These are phyloP conservation scores for Nebria brevicollis DNA, from an alignment of 2,888 invertebrate genomes.

Conservation along the genomic window DNA sequence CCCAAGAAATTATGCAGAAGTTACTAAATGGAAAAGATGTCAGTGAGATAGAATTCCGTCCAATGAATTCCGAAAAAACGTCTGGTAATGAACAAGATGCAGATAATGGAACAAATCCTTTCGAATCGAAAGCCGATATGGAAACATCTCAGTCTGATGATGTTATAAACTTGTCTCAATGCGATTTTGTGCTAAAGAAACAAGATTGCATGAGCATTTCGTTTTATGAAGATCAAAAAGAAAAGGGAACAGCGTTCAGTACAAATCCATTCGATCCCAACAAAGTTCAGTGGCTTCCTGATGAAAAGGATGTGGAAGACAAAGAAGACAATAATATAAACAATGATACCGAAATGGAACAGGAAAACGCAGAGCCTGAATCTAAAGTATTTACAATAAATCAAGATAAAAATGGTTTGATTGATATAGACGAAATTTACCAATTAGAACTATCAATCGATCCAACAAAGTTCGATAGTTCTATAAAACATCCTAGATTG, in stretches of 20 bases:
- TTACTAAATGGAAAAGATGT: slow-evolving; percentile 62
- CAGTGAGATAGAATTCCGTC: slow-evolving; percentile 61
- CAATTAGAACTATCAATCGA: neutral
- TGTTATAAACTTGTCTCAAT: slow-evolving; percentile 47
- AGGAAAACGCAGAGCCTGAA: slow-evolving; percentile 45
- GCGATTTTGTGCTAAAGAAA: slow-evolving; percentile 61
- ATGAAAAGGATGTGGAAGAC: slow-evolving; percentile 61
- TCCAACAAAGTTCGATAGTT: too few species aligned
- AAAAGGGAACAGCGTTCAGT: slow-evolving; percentile 65
- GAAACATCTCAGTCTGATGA: slow-evolving; percentile 52
- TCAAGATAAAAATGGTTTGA: neutral
- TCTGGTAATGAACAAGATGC: slow-evolving; percentile 10
- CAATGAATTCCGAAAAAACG: slow-evolving; percentile 42
- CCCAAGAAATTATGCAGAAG: slow-evolving; percentile 61
- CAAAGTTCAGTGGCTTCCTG: slow-evolving; percentile 68
- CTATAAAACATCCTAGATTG: too few species aligned
- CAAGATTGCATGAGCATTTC: slow-evolving; percentile 74
- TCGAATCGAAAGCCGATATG: slow-evolving; percentile 14
- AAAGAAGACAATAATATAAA: neutral
- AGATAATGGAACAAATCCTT: neutral
- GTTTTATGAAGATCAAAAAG: slow-evolving; percentile 71
- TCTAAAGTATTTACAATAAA: neutral
- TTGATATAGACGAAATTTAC: neutral
- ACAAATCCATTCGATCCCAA: slow-evolving; percentile 68
- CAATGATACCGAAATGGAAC: slow-evolving; percentile 52